Evolutionary conservation across 1,140 invertebrate species (phyloP), one percentile per base, ranked within the genome.

Genomic region (Drosophila setifemur): DNA sequence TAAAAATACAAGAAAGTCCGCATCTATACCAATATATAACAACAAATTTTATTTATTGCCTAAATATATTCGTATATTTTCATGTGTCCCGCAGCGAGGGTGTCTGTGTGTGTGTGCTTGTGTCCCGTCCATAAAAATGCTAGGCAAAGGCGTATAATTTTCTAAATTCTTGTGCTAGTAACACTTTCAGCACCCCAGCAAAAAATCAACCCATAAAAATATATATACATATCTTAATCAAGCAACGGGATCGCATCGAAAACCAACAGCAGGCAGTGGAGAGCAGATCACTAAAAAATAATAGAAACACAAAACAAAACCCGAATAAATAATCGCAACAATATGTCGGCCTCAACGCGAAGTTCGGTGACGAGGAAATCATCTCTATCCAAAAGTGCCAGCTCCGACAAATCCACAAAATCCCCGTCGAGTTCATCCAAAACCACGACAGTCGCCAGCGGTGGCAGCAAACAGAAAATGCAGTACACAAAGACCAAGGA

Each of bases 11-110:
- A 82, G 69, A 81, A 75, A 78, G 47, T 33, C 66, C 50, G 58
- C 73, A 76, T 60, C 64, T 55, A 66, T 44, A 70, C 29, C 61
- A n/a, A n/a, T n/a, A 58, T 72, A 74, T 79, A 85, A 85, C 79
- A 85, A 86, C 79, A 85, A 85, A 63, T 86, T 85, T 85, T 86
- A 85, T 85, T 85, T 85, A 85, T 85, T 85, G 81, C 81, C 60
- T 58, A 85, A 66, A 85, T 57, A 74, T 53, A 78, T 55, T 69
- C 40, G 53, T 64, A 57, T 31, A 53, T 70, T 73, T 31, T 48
- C 16, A 47, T 64, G 31, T 64, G 48, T 48, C 37, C 37, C 49
- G 37, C 49, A 53, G 37, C 35, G 37, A 35, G 19, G n/a, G 37
- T 14, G 35, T 29, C 37, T 72, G 35, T 54, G 11, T 21, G 21